phyloP scores from a whole-genome alignment of 2,888 invertebrate genomes.

The Poecilus cupreus region DNA sequence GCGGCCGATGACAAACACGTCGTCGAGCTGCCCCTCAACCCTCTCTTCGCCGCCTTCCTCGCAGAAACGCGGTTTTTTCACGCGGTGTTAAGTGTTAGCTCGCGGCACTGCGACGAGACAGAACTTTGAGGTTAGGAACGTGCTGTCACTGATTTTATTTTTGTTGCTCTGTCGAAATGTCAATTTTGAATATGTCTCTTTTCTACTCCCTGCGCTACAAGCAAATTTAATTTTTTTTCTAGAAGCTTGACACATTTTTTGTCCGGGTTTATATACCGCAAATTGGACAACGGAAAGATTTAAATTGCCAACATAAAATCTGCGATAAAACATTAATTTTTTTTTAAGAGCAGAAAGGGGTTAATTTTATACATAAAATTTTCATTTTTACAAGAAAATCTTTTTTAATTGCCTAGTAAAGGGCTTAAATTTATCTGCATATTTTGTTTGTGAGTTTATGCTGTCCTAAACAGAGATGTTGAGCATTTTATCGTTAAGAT shows the following conservation, averaged over 20 bases:
- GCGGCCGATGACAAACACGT: slow-evolving; percentile 50
- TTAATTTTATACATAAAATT: neutral
- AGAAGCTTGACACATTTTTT: neutral
- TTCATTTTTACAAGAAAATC: neutral
- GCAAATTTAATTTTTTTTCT: neutral
- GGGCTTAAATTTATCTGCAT: neutral
- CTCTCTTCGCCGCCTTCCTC: neutral
- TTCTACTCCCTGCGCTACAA: neutral
- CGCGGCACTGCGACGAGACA: neutral
- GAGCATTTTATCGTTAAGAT: no score
- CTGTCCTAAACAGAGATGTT: no score
- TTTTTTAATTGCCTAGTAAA: neutral
- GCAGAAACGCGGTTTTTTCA: slow-evolving; percentile 3
- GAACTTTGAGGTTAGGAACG: neutral
- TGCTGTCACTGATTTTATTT: slow-evolving; percentile 13
- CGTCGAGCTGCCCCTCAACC: slow-evolving; percentile 1
- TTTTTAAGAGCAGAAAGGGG: neutral
- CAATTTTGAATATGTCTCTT: slow-evolving; percentile 24
- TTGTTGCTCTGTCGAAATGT: slow-evolving; percentile 4
- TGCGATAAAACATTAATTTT: neutral
- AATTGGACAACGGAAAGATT: neutral
- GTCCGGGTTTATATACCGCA: neutral
- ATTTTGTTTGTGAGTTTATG: neutral
- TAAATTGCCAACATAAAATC: neutral
- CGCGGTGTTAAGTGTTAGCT: slow-evolving; percentile 28